phyloP scores from a whole-genome alignment of 2,113 vertebrate species.

The Corynorhinus townsendii region DNA sequence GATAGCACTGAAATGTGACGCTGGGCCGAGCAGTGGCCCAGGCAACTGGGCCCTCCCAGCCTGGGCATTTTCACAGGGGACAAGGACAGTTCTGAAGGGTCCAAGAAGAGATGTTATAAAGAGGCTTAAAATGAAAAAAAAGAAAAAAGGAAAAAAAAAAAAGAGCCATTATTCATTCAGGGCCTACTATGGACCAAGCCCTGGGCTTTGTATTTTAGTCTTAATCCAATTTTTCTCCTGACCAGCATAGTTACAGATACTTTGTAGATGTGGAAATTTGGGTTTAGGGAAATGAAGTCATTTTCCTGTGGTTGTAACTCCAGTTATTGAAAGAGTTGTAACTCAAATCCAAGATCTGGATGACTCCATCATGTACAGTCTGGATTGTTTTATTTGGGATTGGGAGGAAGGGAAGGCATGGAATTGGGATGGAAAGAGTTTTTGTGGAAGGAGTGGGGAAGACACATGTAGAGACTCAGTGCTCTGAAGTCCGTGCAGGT shows the following conservation, averaged over 20 bases:
- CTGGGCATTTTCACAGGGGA: not conserved
- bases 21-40: not conserved
- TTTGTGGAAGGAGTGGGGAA: not conserved
- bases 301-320: not conserved
- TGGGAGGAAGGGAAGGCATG: not conserved
- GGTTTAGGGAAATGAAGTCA: not conserved
- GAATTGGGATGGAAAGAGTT: not conserved
- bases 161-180: not conserved
- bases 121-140: not conserved
- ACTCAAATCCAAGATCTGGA: not conserved
- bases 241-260: not conserved
- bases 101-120: not conserved
- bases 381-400: not conserved
- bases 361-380: not conserved
- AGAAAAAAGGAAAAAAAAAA: too few relatives aligned
- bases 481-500: not conserved
- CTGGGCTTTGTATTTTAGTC: not conserved
- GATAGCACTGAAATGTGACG: not conserved
- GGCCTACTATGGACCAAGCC: not conserved
- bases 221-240: not conserved
- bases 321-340: not conserved
- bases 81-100: not conserved
- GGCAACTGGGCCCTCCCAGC: not conserved
- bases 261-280: not conserved
- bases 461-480: accelerated